These are phyloP conservation scores for Sisyra terminalis DNA, from an alignment of 2,888 invertebrate species.

Conservation along the genomic window DNA sequence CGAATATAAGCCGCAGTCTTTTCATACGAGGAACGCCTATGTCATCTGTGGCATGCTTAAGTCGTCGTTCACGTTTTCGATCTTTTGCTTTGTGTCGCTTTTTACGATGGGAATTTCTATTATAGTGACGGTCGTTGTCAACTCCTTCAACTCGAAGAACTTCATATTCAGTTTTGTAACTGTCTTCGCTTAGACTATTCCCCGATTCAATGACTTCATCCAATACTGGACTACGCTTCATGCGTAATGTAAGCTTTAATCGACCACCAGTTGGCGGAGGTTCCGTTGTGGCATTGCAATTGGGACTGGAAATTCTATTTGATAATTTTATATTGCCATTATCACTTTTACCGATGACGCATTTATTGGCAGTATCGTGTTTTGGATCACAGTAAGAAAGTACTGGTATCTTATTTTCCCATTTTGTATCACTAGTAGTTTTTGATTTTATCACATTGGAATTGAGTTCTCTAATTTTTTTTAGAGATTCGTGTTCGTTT, in stretches of 20 bases:
- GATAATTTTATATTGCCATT: neutral
- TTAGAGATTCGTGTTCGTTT: slow-evolving; percentile 14
- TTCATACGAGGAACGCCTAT: slow-evolving; percentile 55
- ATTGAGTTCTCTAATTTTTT: slow-evolving; percentile 11
- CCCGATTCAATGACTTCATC: slow-evolving; percentile 76
- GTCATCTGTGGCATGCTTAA: slow-evolving; percentile 22
- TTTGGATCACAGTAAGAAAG: slow-evolving; percentile 1
- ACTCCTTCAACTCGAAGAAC: slow-evolving; percentile 69
- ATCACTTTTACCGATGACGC: slow-evolving; percentile 5
- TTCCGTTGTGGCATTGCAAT: slow-evolving; percentile 19
- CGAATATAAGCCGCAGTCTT: slow-evolving; percentile 70
- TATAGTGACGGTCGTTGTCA: slow-evolving; percentile 42
- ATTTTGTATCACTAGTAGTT: slow-evolving; percentile 15
- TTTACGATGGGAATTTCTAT: slow-evolving; percentile 34
- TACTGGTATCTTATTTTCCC: slow-evolving; percentile 18
- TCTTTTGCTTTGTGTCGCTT: slow-evolving; percentile 43
- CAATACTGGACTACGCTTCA: slow-evolving; percentile 73
- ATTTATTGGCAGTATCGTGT: slow-evolving; percentile 2
- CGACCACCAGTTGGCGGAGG: slow-evolving; percentile 27
- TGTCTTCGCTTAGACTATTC: slow-evolving; percentile 46
- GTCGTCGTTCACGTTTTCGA: slow-evolving; percentile 22
- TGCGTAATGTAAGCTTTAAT: slow-evolving; percentile 65
- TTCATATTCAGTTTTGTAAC: slow-evolving; percentile 64
- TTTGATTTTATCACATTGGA: slow-evolving; percentile 3
- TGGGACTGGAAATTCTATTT: neutral